These are phyloP conservation scores for Cheumatopsyche charites DNA, from an alignment of 1,140 invertebrate genomes.

Conservation along the genomic window DNA sequence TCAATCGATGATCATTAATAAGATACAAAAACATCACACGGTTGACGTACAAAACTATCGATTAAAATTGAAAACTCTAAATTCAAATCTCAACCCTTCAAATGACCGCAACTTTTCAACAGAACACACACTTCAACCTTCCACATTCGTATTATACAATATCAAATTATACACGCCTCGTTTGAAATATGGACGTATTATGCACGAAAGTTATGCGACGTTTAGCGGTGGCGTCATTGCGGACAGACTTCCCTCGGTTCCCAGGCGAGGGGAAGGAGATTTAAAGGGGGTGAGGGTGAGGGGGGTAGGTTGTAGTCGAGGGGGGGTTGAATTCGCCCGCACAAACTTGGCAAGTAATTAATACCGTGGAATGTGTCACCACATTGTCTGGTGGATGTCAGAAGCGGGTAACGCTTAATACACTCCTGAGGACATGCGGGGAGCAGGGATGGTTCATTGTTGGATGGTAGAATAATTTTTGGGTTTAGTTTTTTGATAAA, in stretches of 20 bases:
- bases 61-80: too few species aligned
- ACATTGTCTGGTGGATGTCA: slow-evolving; percentile 41
- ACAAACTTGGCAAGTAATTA: slow-evolving; percentile 38
- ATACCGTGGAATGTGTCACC: slow-evolving; percentile 42
- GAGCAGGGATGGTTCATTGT: neutral
- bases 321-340: slow-evolving; percentile 25
- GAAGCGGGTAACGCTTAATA: slow-evolving; percentile 20
- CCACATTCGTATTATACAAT: too few species aligned
- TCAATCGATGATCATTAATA: too few species aligned
- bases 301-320: neutral
- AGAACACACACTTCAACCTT: too few species aligned
- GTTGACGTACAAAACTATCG: too few species aligned
- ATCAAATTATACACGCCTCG: too few species aligned
- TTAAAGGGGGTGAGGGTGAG: neutral
- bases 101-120: neutral
- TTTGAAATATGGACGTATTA: too few species aligned
- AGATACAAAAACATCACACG: too few species aligned
- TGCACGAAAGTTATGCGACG: neutral
- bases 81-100: too few species aligned
- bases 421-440: slow-evolving; percentile 16
- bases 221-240: slow-evolving; percentile 11
- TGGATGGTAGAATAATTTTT: too few species aligned
- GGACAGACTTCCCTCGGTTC: neutral
- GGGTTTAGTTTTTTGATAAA: too few species aligned
- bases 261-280: too few species aligned